Conservation (phyloP, 2,113 vertebrate genomes). For the Danio rerio region GRCz12tu NC_133179.1:13340001-13340500, state of each 20-base stretch:
- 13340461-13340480: background rate
- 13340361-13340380: conserved; percentile 91
- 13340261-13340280: conserved; percentile 80
- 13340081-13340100: background rate
- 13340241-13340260: background rate
- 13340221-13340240: background rate
- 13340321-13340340: conserved; percentile 91
- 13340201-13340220: background rate
- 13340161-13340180: background rate
- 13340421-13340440: conserved; percentile 70
- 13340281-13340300: conserved; percentile 85
- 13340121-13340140: background rate
- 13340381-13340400: conserved; percentile 94
- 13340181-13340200: background rate
- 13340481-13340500: background rate
- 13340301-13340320: conserved; percentile 85
- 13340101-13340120: background rate
- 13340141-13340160: background rate
- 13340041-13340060: background rate
- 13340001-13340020: too few species aligned
- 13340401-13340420: conserved; percentile 92
- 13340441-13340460: background rate
- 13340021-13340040: background rate
- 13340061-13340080: background rate
- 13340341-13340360: conserved; percentile 86